Evolutionary conservation across 2,113 vertebrate genomes (phyloP).

Genomic region (human (Homo sapiens)): DNA sequence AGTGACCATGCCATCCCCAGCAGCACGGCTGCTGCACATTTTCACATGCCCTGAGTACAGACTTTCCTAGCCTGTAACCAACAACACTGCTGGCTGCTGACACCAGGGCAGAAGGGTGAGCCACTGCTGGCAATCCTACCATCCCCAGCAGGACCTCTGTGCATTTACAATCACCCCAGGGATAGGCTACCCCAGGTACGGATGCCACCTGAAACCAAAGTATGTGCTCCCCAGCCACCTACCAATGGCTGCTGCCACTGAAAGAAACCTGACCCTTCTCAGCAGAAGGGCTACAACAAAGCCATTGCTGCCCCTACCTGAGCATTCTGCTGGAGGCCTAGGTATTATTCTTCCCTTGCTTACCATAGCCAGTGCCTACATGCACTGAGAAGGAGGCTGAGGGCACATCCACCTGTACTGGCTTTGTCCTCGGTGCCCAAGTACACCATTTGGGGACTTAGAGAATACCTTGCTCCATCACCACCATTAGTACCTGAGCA

Average conservation of each 20-base stretch:
- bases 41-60: not conserved
- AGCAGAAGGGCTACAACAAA: not conserved
- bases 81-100: not conserved
- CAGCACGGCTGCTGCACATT: not conserved
- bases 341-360: not conserved
- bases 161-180: not conserved
- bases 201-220: not conserved
- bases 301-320: not conserved
- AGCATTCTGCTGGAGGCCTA: not conserved
- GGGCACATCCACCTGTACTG: not conserved
- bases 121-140: not conserved
- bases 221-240: not conserved
- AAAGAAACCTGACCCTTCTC: not conserved
- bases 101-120: not conserved
- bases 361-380: not conserved
- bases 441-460: not conserved
- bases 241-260: not conserved
- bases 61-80: not conserved
- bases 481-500: not conserved
- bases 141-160: not conserved
- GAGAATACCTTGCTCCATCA: not conserved
- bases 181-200: not conserved
- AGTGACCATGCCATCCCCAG: not conserved
- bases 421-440: not conserved
- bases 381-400: too few species aligned